Percentiles rank a stretch among this genome's conserved stretches.
These are phyloP conservation scores for Haemorhous mexicanus DNA, from an alignment of 2,113 vertebrate species.

Conservation along the genomic window DNA sequence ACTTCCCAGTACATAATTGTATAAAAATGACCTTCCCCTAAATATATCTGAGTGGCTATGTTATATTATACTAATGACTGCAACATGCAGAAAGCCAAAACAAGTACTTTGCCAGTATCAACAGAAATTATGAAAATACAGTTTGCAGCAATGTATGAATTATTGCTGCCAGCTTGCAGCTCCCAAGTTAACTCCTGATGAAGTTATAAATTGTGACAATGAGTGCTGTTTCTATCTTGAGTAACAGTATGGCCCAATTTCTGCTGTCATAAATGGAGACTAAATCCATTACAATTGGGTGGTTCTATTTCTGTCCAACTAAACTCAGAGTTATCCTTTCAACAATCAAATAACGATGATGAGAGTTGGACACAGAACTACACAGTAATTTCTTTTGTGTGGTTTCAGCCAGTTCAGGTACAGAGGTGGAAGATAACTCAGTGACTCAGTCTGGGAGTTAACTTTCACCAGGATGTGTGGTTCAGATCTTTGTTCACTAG, in stretches of 20 bases:
- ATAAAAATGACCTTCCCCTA: slow-evolving; percentile 47
- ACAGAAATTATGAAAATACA: slow-evolving; percentile 57
- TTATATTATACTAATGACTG: slow-evolving; percentile 42
- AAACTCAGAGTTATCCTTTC: not conserved
- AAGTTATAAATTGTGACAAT: slow-evolving; percentile 40
- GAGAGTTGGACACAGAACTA: not conserved
- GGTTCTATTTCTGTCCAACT: not conserved
- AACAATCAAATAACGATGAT: not conserved
- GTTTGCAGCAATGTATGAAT: slow-evolving; percentile 24
- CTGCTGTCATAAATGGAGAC: not conserved
- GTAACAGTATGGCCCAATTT: not conserved
- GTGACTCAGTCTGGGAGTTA: not conserved
- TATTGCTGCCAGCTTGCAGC: slow-evolving; percentile 34
- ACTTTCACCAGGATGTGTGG: not conserved
- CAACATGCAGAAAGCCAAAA: slow-evolving; percentile 48
- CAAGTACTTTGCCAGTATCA: slow-evolving; percentile 50
- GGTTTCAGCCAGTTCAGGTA: not conserved
- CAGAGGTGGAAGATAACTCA: not conserved
- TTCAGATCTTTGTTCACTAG: not conserved
- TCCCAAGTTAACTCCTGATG: slow-evolving; percentile 39
- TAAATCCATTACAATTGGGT: not conserved
- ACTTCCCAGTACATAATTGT: slow-evolving; percentile 33
- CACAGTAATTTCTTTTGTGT: not conserved
- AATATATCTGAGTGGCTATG: slow-evolving; percentile 36
- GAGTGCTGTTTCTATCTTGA: slow-evolving; percentile 15